Evolutionary conservation across 2,113 vertebrate species (phyloP), one percentile per base, ranked within the genome.

Genomic region (Colossoma macropomum): DNA sequence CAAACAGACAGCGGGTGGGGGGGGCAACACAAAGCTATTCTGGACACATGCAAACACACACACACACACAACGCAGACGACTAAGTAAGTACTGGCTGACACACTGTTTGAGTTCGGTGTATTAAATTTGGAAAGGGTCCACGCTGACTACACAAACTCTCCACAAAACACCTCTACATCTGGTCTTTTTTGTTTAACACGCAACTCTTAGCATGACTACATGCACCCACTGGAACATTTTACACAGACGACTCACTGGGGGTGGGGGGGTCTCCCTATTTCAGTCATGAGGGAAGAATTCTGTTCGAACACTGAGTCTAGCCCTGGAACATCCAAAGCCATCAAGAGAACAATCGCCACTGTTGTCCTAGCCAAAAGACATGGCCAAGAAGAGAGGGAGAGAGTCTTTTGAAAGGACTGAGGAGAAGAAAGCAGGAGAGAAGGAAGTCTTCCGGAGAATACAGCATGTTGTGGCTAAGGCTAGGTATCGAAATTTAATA

Each of bases 321-420:
- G 38, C 25, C 50, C 72, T 77, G 75, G 79, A 84, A 86, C 79
- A 87, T 83, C 27, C 83, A 72, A 80, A 88, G 66, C 74, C 88
- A 88, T 86, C 80, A 83, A 85, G 79, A 87, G 89, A 84, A 90
- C 77, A 86, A 90, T 90, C 86, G 87, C 68, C 75, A 75, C 76
- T 86, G 81, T 62, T 80, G 75, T 81, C 52, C 19, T 59, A 69
- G 84, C 84, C 84, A 88, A 63, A 82, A 75, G 80, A 83, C 77
- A 72, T 81, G 82, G 83, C 79, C 59, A 50, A 74, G 9, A 45
- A 56, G 56, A 32, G 45, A 56, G 82, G 56, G 41, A 59, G 70
- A 28, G 86, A 41, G 76, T 25, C 66, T 41, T 63, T n/a, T n/a
- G 30, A 25, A 75, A 52, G 4, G 23, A 32, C 7, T 13, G 13